These are phyloP conservation scores for Tetranychus piercei DNA, from an alignment of 2,888 invertebrate genomes.

Conservation along the genomic window DNA sequence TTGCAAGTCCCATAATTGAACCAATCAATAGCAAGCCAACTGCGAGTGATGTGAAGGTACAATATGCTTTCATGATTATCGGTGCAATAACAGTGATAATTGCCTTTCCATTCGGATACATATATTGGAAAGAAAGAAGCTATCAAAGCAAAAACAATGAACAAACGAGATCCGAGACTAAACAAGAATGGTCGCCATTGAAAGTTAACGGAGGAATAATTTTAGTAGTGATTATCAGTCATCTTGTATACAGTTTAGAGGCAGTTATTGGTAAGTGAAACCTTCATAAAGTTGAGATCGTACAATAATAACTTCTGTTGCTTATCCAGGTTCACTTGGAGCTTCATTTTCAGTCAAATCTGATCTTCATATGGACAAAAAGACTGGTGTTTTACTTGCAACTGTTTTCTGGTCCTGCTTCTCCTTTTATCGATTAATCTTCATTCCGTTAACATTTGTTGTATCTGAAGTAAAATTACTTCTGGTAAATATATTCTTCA, in stretches of 20 bases:
- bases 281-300: too few species aligned
- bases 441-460: not conserved
- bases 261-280: too few species aligned
- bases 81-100: not conserved
- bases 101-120: not conserved
- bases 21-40: not conserved
- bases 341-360: not conserved
- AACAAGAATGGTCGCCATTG: not conserved
- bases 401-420: not conserved
- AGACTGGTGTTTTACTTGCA: not conserved
- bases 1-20: not conserved
- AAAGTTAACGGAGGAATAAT: too few species aligned
- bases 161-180: not conserved
- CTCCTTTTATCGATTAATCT: not conserved
- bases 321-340: not conserved
- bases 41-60: not conserved
- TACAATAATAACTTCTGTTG: too few species aligned
- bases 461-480: not conserved
- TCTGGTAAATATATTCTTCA: not conserved
- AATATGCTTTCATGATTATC: not conserved
- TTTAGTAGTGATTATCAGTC: too few species aligned
- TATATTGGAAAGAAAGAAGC: not conserved
- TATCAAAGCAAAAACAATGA: not conserved
- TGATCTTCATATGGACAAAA: not conserved
- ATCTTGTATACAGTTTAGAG: too few species aligned